phyloP scores from a whole-genome alignment of 2,113 vertebrate species.

The Alexandromys fortis region DNA sequence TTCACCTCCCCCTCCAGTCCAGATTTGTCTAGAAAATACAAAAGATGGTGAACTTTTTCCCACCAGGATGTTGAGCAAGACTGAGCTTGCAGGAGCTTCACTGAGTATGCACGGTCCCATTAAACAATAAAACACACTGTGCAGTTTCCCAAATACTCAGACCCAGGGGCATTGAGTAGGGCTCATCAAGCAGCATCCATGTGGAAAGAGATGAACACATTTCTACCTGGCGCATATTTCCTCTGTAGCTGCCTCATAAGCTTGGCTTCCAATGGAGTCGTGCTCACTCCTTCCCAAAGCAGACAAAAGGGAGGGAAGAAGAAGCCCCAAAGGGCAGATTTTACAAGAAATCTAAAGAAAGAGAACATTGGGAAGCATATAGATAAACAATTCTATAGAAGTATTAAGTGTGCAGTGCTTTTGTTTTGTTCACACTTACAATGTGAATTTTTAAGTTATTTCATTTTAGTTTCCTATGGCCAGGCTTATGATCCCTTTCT shows the following conservation, averaged over 20 bases:
- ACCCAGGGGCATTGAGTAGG: slow-evolving; percentile 50
- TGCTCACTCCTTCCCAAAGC: slow-evolving; percentile 16
- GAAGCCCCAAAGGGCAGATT: background rate
- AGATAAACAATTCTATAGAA: slow-evolving; percentile 2
- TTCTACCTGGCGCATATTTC: slow-evolving; percentile 52
- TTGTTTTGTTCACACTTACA: background rate
- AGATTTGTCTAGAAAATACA: background rate
- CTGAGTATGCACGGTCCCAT: background rate
- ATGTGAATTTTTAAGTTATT: slow-evolving; percentile 30
- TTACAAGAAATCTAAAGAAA: slow-evolving; percentile 8
- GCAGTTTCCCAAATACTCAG: slow-evolving; percentile 34
- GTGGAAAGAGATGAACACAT: slow-evolving; percentile 63
- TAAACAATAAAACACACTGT: slow-evolving; percentile 60
- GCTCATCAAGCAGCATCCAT: slow-evolving; percentile 67
- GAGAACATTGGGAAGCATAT: background rate
- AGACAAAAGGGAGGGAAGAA: background rate
- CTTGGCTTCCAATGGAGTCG: background rate
- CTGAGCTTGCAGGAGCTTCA: background rate
- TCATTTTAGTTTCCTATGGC: background rate
- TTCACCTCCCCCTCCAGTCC: background rate
- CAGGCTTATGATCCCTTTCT: background rate
- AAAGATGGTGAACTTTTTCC: background rate
- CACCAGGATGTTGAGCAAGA: background rate
- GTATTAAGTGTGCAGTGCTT: slow-evolving; percentile 38
- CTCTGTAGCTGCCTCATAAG: slow-evolving; percentile 2